Base-by-base conservation (phyloP, 2,113 vertebrate genomes). In the Cynocephalus volans region DNA sequence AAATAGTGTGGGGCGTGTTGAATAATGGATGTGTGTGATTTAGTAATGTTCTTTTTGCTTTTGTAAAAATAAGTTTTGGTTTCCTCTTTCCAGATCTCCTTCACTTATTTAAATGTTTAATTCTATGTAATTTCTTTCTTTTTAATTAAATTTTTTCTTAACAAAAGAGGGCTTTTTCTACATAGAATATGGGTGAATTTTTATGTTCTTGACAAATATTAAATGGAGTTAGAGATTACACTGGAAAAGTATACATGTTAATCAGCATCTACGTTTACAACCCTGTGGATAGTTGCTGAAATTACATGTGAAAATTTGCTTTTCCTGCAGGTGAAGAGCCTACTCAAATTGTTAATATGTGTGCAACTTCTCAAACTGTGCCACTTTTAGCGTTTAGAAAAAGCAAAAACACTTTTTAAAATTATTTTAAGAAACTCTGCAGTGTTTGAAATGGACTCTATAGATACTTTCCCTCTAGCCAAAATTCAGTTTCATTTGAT, bases 11-110 rank as follows among this genome's bases (percentile, higher is more conserved):
- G 69, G 28, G 9, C 83, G 3, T 45, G 12, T 94, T 56, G 60
- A 48, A 56, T 62, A 14, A 33, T 56, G 23, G 3, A 24, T 94
- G 45, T 18, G 8, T 13, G 17, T 88, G 62, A 28, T 75, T 31
- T 75, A 72, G 65, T 90, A 77, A 24, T 58, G 36, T 45, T 64
- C 24, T 77, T 94, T 26, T 75, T 93, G 0, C 84, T 96, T 76
- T 90, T 76, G 3, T 85, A 76, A 96, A 94, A 86, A 28, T 82
- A 69, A 93, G 58, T 79, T 84, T 86, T 97, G 2, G 7, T 62
- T 89, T 93, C 18, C 28, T 90, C 26, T 90, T 93, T 90, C n/a
- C 3, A 88, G 82, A 64, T 81, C 50, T 90, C 31, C 15, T 85
- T 76, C 3, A 58, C 31, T 6, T 96, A 9, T 69, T 75, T 89